Evolutionary conservation across 2,888 invertebrate species (phyloP).

Genomic region (Phanerotoma sp.): DNA sequence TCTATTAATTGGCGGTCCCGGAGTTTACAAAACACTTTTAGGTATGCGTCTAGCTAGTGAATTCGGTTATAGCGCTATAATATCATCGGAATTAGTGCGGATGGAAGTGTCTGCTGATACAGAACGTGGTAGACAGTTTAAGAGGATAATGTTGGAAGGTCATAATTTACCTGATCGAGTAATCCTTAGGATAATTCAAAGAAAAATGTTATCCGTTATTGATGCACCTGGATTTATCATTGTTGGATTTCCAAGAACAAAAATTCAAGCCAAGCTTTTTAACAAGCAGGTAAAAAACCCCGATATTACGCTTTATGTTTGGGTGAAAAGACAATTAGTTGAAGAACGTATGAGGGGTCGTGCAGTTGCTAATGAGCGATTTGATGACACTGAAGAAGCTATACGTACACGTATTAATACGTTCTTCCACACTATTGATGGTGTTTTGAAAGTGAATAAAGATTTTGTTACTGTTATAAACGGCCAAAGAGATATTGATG

Average conservation of each 20-base stretch:
- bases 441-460: slow-evolving; percentile 21
- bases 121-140: slow-evolving; percentile 29
- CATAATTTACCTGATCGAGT: slow-evolving; percentile 35
- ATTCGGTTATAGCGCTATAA: slow-evolving; percentile 34
- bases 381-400: slow-evolving; percentile 32
- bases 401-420: slow-evolving; percentile 29
- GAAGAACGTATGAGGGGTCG: slow-evolving; percentile 30
- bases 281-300: slow-evolving; percentile 34
- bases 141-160: slow-evolving; percentile 35
- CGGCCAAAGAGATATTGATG: slow-evolving; percentile 29
- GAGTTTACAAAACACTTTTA: slow-evolving; percentile 34
- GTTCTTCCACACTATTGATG: slow-evolving; percentile 27
- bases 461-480: slow-evolving; percentile 28
- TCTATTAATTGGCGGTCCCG: slow-evolving; percentile 40
- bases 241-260: slow-evolving; percentile 39
- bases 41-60: slow-evolving; percentile 33
- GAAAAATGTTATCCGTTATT: slow-evolving; percentile 34
- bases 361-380: slow-evolving; percentile 26
- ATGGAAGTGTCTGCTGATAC: slow-evolving; percentile 29
- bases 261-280: slow-evolving; percentile 37
- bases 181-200: slow-evolving; percentile 33
- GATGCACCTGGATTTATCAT: slow-evolving; percentile 37
- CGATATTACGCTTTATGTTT: slow-evolving; percentile 37
- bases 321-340: slow-evolving; percentile 34
- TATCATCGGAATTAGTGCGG: slow-evolving; percentile 33